These are phyloP conservation scores for Notocelia uddmanniana DNA, from an alignment of 2,888 invertebrate species.

Conservation along the genomic window DNA sequence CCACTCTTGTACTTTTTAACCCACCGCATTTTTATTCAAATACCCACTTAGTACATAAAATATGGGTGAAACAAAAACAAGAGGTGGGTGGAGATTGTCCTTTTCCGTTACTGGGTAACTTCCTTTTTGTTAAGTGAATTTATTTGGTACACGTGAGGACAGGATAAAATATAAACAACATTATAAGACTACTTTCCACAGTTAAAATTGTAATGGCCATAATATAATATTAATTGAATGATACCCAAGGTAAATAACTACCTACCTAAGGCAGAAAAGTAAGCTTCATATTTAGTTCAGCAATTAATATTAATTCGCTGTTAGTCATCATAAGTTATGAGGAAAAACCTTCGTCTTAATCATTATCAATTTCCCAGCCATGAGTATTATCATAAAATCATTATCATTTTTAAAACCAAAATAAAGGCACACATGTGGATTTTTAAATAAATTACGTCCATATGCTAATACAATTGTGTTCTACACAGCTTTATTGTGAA, in stretches of 20 bases:
- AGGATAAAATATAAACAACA: constrained; percentile 7
- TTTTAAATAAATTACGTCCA: background rate
- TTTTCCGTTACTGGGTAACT: constrained; percentile 61
- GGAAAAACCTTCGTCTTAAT: background rate
- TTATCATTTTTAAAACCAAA: no score
- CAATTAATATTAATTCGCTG: no score
- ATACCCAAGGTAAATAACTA: no score
- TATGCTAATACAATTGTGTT: background rate
- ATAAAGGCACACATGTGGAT: background rate
- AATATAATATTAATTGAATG: no score
- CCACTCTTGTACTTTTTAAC: constrained; percentile 66
- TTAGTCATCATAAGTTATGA: background rate
- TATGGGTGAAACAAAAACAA: constrained; percentile 82
- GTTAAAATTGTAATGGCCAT: no score
- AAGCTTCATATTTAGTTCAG: no score
- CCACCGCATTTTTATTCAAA: constrained; percentile 84
- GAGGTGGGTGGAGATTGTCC: constrained; percentile 74
- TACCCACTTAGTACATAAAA: constrained; percentile 84
- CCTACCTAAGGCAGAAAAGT: no score
- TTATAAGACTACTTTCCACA: no score
- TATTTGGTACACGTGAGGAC: constrained; percentile 37
- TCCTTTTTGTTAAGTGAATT: constrained; percentile 40
- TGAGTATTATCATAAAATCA: no score
- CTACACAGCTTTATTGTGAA: background rate
- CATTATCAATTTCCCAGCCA: background rate